These are phyloP conservation scores for Pterois miles DNA, from an alignment of 2,797 vertebrate genomes.

Conservation along the genomic window DNA sequence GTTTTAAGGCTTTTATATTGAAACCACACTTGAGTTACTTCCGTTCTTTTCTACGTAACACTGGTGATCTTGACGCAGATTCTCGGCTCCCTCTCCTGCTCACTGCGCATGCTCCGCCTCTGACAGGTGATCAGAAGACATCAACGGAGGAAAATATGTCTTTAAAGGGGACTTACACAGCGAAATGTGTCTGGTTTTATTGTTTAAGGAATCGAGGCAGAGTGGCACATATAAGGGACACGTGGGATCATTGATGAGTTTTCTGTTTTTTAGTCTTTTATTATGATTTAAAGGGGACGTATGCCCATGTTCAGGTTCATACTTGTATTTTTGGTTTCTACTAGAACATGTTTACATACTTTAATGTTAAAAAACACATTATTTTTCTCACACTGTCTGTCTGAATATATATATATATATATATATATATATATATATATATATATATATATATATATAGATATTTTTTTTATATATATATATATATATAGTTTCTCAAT, in stretches of 20 bases:
- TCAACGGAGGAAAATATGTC: constrained; percentile 63
- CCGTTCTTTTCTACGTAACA: background rate
- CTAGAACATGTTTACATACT: too few species aligned
- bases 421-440: too few species aligned
- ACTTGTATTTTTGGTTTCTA: too few species aligned
- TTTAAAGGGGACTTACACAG: constrained; percentile 78
- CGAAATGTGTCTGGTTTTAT: background rate
- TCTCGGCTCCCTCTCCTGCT: constrained; percentile 11
- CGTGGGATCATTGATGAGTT: background rate
- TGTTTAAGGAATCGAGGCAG: background rate
- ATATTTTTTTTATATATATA: too few species aligned
- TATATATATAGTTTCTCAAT: too few species aligned
- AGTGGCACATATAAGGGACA: background rate
- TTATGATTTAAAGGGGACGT: background rate
- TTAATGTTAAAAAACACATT: too few species aligned
- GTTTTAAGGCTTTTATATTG: constrained; percentile 29
- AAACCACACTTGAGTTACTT: background rate
- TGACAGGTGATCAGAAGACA: constrained; percentile 81
- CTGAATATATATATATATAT: too few species aligned
- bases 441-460: too few species aligned
- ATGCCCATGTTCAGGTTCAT: too few species aligned
- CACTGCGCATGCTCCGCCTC: constrained; percentile 84
- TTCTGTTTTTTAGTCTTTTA: background rate
- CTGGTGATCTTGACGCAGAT: constrained; percentile 10
- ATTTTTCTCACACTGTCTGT: too few species aligned